phyloP scores from a whole-genome alignment of 2,797 vertebrate genomes.

The Hybognathus amarus region DNA sequence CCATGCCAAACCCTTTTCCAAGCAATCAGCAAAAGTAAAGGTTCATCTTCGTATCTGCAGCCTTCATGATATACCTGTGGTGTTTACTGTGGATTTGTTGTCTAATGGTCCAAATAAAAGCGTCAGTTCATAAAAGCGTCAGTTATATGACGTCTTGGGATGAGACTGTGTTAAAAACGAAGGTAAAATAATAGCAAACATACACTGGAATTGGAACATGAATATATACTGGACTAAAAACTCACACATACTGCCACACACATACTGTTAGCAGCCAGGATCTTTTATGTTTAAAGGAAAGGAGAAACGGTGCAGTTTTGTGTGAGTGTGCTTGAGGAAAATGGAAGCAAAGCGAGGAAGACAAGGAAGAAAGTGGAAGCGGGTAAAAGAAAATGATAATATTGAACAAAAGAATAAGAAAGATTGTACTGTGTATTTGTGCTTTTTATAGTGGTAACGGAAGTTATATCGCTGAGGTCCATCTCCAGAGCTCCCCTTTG shows the following conservation, averaged over 20 bases:
- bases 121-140: too few species aligned
- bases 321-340: conserved; percentile 13
- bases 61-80: not conserved
- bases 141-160: too few species aligned
- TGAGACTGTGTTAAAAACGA: too few species aligned
- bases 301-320: not conserved
- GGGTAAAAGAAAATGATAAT: conserved; percentile 3
- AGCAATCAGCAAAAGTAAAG: not conserved
- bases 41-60: not conserved
- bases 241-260: not conserved
- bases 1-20: not conserved
- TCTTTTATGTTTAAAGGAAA: not conserved
- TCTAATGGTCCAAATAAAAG: not conserved
- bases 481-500: conserved; percentile 64
- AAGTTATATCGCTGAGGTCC: conserved; percentile 58
- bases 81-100: conserved; percentile 2
- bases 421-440: conserved; percentile 7
- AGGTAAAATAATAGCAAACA: not conserved
- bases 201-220: not conserved
- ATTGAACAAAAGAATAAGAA: conserved; percentile 5
- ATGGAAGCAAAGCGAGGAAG: not conserved
- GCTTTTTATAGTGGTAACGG: conserved; percentile 59
- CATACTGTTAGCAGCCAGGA: not conserved
- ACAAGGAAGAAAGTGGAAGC: not conserved
- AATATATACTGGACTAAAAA: not conserved